Evolutionary conservation across 2,113 vertebrate species (phyloP).

Genomic region (Eretmochelys imbricata): DNA sequence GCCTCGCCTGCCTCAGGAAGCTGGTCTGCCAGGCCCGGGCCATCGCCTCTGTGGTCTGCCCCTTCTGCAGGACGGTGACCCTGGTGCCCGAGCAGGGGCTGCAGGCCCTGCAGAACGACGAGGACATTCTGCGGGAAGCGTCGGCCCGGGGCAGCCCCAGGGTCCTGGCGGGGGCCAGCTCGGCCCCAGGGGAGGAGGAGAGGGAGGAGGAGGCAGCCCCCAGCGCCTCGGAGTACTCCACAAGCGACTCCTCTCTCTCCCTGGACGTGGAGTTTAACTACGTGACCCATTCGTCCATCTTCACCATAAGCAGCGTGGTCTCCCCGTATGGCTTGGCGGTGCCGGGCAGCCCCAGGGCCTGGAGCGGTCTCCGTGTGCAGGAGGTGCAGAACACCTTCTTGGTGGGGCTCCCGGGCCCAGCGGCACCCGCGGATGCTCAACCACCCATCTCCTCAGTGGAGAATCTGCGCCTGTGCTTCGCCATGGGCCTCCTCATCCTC

Average conservation of each 20-base stretch:
- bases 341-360: not conserved
- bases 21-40: not conserved
- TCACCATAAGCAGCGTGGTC: slow-evolving; percentile 47
- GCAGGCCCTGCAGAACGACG: fast-evolving
- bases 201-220: not conserved
- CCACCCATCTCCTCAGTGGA: slow-evolving; percentile 57
- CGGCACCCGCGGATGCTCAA: slow-evolving; percentile 45
- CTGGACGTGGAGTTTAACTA: not conserved
- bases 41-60: slow-evolving; percentile 60
- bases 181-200: not conserved
- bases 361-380: not conserved
- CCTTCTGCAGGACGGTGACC: slow-evolving; percentile 63
- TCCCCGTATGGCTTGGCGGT: not conserved
- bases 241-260: not conserved
- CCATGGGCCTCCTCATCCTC: slow-evolving; percentile 67
- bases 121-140: fast-evolving
- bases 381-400: slow-evolving; percentile 23
- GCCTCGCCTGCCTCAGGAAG: slow-evolving; percentile 59
- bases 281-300: not conserved
- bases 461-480: slow-evolving; percentile 72
- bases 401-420: slow-evolving; percentile 53
- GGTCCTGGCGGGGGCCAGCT: not conserved
- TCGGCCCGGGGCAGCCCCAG: fast-evolving
- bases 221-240: fast-evolving
- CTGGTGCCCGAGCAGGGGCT: slow-evolving; percentile 35